These are phyloP conservation scores for Bimastos eiseni DNA, from an alignment of 2,888 invertebrate species.

Conservation along the genomic window DNA sequence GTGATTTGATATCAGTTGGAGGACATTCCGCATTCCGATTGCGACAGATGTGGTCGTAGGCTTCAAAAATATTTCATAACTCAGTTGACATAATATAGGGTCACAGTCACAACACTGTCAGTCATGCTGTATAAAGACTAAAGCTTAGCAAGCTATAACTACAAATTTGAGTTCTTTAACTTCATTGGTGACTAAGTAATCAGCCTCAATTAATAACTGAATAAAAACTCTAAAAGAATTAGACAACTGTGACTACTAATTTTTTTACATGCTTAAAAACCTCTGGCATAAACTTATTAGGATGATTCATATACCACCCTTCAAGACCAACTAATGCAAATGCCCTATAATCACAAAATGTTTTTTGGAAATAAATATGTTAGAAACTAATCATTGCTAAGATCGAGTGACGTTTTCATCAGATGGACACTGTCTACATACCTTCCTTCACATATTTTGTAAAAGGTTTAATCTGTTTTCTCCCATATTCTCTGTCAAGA, in stretches of 20 bases:
- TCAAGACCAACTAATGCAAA: neutral
- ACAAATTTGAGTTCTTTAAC: neutral
- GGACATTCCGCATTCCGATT: neutral
- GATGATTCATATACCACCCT: neutral
- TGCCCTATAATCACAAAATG: neutral
- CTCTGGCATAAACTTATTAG: no score
- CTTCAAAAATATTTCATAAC: neutral
- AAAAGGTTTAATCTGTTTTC: constrained; percentile 1
- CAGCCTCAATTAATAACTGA: neutral
- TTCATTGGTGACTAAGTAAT: neutral
- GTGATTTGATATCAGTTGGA: neutral
- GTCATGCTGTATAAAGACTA: neutral
- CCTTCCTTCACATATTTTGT: neutral
- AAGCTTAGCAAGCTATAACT: neutral
- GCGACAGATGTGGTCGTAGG: neutral
- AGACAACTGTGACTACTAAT: neutral
- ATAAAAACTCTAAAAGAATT: neutral
- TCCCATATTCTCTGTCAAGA: constrained; percentile 4
- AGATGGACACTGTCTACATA: neutral
- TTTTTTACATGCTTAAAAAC: neutral
- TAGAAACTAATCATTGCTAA: neutral
- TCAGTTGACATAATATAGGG: neutral
- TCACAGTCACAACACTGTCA: neutral
- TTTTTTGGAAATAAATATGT: neutral
- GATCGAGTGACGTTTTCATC: neutral